Evolutionary conservation across 1,140 invertebrate genomes (phyloP), one percentile per base, ranked within the genome.

Genomic region (Pissodes strobi): DNA sequence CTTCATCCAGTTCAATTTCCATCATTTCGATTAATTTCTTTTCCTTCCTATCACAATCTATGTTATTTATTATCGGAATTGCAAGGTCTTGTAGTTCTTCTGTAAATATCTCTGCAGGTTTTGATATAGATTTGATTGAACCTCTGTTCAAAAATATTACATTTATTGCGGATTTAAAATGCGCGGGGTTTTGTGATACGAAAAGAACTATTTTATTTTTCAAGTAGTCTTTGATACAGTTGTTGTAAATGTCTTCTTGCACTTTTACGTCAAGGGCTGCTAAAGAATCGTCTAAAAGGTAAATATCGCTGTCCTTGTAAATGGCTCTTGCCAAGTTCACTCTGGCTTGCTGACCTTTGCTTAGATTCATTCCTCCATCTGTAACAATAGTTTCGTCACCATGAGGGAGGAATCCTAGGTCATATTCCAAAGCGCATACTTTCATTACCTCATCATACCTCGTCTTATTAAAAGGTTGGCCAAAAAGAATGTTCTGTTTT

Each of bases 301-400:
- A 93, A 39, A 93, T 85, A 69, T 91, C 88, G 6, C 88, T 86
- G 77, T 89, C 84, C 52, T 86, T 84, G 77, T 95, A 95, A 2
- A 94, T 82, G 9, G 92, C 87, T 53, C 92, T 85, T 0, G 93
- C 93, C 23, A 95, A 79, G 72, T 92, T 94, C 2, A 98, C 89
- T 70, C 95, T 85, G 0, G 94, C 94, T 70, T 92, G 89, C 79
- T 98, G 95, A 39, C 95, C 92, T 27, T 91, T 92, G 69, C 89
- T 92, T 2, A 93, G 77, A 25, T 86, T 87, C 12, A 88, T 83
- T 46, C 93, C 93, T 77, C 88, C 82, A 72, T 95, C 92, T 22
- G 90, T 91, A 1, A 95, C 88, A 17, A 91, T 77, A 0, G 92
- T 93, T 68, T 85, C 82, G 72, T 94, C 92, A n/a, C 89, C 86